Conservation (phyloP, 2,888 invertebrate species). For the Chymomyza amoena region DNA sequence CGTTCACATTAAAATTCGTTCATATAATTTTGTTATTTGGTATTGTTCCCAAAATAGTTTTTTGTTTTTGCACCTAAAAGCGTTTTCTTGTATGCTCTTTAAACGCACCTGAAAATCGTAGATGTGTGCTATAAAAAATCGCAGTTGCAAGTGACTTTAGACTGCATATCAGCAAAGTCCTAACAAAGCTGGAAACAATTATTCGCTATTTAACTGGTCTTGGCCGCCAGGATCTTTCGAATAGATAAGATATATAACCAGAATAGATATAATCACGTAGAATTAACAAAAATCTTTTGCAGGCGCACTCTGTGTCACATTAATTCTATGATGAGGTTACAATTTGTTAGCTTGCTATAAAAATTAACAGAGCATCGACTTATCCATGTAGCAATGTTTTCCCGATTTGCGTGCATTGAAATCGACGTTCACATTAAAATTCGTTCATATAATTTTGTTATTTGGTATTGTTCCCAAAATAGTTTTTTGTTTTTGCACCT, state of each 20-base stretch:
- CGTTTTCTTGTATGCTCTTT: slow-evolving; percentile 56
- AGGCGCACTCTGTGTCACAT: slow-evolving; percentile 40
- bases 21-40: no score
- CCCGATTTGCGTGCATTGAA: slow-evolving; percentile 1
- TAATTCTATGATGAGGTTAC: slow-evolving; percentile 15
- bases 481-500: slow-evolving; percentile 37
- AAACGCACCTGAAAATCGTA: slow-evolving; percentile 49
- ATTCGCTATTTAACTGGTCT: neutral
- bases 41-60: neutral
- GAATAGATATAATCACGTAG: neutral
- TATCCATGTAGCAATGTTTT: slow-evolving; percentile 6
- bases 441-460: no score
- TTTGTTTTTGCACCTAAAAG: slow-evolving; percentile 53
- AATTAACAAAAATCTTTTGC: neutral
- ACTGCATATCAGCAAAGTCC: neutral
- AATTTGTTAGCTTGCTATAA: slow-evolving; percentile 18
- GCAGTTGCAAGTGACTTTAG: slow-evolving; percentile 40
- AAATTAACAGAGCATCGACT: neutral
- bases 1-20: neutral
- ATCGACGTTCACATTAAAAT: neutral
- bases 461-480: no score
- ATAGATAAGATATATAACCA: no score
- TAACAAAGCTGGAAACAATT: neutral
- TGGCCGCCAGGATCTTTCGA: neutral
- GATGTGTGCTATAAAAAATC: slow-evolving; percentile 44